Evolutionary conservation across 2,888 invertebrate species (phyloP).

Genomic region (Mythimna loreyi): DNA sequence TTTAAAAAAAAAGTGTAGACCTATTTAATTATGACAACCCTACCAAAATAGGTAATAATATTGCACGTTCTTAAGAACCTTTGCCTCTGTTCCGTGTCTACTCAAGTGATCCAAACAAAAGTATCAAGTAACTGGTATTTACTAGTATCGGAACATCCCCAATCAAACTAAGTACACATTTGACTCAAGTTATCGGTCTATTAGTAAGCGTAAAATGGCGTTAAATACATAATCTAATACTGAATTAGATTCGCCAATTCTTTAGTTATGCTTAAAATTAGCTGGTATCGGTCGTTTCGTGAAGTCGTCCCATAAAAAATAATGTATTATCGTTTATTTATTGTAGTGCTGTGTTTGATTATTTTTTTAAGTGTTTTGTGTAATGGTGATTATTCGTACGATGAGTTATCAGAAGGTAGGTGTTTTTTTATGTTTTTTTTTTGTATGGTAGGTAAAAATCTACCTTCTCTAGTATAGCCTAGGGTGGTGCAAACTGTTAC

Average conservation of each 20-base stretch:
- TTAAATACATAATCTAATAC: not conserved
- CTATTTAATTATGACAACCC: too few species aligned
- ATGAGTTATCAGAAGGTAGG: slow-evolving; percentile 20
- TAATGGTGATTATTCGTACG: not conserved
- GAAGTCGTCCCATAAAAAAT: not conserved
- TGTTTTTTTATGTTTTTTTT: not conserved
- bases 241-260: slow-evolving; percentile 4
- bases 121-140: too few species aligned
- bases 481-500: too few species aligned
- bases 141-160: too few species aligned
- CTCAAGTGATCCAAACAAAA: too few species aligned
- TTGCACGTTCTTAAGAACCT: too few species aligned
- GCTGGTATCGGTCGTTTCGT: not conserved
- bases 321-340: slow-evolving; percentile 14
- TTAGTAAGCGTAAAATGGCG: slow-evolving; percentile 1
- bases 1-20: too few species aligned
- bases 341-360: not conserved
- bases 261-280: slow-evolving; percentile 1
- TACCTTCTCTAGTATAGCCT: too few species aligned
- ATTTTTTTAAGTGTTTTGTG: not conserved
- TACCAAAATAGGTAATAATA: too few species aligned
- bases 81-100: too few species aligned
- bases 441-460: too few species aligned
- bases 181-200: not conserved
- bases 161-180: not conserved